These are phyloP conservation scores for Brachionus sp. DNA, from an alignment of 1,140 invertebrate species.

Conservation along the genomic window DNA sequence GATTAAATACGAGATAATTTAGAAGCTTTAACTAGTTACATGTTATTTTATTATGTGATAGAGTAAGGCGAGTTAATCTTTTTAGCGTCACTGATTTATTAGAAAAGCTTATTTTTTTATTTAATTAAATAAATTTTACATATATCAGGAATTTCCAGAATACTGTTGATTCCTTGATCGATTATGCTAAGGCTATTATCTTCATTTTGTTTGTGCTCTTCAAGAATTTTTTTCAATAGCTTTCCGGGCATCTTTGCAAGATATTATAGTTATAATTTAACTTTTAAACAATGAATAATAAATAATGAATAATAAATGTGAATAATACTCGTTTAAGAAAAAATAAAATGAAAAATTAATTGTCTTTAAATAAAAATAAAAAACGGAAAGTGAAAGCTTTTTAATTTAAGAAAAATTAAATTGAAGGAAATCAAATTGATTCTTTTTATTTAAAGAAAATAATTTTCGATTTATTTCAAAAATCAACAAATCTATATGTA, in stretches of 20 bases:
- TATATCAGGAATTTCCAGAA: constrained; percentile 8
- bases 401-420: no score
- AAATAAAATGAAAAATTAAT: not conserved
- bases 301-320: not conserved
- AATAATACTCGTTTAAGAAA: not conserved
- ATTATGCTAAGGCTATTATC: not conserved
- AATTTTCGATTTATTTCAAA: no score
- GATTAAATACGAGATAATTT: not conserved
- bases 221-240: constrained; percentile 9
- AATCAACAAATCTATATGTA: no score
- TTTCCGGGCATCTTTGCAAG: constrained; percentile 2
- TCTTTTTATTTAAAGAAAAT: no score
- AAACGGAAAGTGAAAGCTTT: no score
- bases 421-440: no score
- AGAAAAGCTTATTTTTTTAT: not conserved
- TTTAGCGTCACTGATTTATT: not conserved
- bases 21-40: not conserved
- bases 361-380: not conserved
- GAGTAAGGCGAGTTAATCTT: not conserved
- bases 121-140: not conserved
- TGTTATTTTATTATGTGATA: not conserved
- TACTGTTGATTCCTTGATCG: not conserved
- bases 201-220: not conserved
- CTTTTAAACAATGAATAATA: not conserved
- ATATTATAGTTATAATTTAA: not conserved